Percentiles rank a stretch among this genome's conserved stretches.
phyloP scores from a whole-genome alignment of 2,113 vertebrate species.

The Orycteropus afer region DNA sequence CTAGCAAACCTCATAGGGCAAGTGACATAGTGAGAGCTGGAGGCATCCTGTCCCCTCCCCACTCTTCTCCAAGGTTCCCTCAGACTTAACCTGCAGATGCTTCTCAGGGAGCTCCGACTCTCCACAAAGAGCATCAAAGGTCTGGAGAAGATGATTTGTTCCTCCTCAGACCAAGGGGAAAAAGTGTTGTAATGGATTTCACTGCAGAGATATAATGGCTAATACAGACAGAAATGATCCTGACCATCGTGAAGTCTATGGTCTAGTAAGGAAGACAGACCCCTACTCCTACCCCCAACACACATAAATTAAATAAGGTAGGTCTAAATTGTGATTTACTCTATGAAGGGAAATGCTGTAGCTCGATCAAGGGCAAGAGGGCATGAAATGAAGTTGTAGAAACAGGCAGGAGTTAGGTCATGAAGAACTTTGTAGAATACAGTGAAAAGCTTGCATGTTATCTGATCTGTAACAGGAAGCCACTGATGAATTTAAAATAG shows the following conservation, averaged over 20 bases:
- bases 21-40: too few species aligned
- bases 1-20: not conserved
- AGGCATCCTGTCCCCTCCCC: not conserved
- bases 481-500: not conserved
- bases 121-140: not conserved
- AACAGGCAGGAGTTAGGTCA: not conserved
- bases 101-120: not conserved
- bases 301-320: not conserved
- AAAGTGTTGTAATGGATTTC: not conserved
- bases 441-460: not conserved
- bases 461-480: not conserved
- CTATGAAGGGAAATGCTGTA: not conserved
- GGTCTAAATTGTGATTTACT: too few species aligned
- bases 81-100: too few species aligned
- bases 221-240: not conserved
- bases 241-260: fast-evolving
- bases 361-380: not conserved
- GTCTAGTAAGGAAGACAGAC: not conserved
- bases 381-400: not conserved
- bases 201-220: not conserved
- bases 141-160: not conserved
- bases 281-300: not conserved
- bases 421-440: not conserved
- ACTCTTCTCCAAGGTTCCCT: too few species aligned
- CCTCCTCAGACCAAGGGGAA: not conserved